Evolutionary conservation across 1,140 invertebrate species (phyloP).

Genomic region (Drosophila fuyamai): DNA sequence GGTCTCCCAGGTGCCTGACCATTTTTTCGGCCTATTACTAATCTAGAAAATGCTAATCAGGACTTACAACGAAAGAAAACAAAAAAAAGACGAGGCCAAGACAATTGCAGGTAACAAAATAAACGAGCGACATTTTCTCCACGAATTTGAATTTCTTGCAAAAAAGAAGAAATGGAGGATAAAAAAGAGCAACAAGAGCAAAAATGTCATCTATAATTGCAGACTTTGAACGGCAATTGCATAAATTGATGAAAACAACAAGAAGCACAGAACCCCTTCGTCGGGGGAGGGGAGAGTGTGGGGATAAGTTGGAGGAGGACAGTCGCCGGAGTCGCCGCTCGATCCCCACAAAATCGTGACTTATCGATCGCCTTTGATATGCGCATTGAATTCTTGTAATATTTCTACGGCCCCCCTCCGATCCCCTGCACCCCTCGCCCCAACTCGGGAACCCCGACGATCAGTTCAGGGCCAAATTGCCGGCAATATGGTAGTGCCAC

Average conservation of each 20-base stretch:
- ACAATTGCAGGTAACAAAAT: conserved; percentile 38
- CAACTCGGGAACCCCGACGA: conserved; percentile 18
- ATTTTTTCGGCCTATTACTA: conserved; percentile 29
- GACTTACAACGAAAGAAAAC: conserved; percentile 19
- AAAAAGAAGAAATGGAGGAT: conserved; percentile 5
- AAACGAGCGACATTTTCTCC: conserved; percentile 59
- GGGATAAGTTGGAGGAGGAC: conserved; percentile 17
- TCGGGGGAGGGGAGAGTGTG: not conserved
- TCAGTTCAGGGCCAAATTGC: conserved; percentile 67
- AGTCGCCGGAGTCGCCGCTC: conserved; percentile 42
- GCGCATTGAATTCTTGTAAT: conserved; percentile 81
- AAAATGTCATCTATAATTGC: conserved; percentile 78
- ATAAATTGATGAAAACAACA: conserved; percentile 74
- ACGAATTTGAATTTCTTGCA: conserved; percentile 54
- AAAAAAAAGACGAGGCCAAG: conserved; percentile 19
- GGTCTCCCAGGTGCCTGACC: not conserved
- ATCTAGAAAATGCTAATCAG: conserved; percentile 48
- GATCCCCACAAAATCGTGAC: conserved; percentile 67
- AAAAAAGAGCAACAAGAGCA: conserved; percentile 61
- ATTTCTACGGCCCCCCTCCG: conserved; percentile 49
- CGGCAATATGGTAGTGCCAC: conserved; percentile 64
- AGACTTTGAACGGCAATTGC: conserved; percentile 74
- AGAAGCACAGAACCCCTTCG: conserved; percentile 15
- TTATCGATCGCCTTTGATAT: conserved; percentile 81
- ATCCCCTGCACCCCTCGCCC: not conserved